Base-by-base conservation (phyloP, 2,888 invertebrate genomes). In the Parnassius mnemosyne region DNA sequence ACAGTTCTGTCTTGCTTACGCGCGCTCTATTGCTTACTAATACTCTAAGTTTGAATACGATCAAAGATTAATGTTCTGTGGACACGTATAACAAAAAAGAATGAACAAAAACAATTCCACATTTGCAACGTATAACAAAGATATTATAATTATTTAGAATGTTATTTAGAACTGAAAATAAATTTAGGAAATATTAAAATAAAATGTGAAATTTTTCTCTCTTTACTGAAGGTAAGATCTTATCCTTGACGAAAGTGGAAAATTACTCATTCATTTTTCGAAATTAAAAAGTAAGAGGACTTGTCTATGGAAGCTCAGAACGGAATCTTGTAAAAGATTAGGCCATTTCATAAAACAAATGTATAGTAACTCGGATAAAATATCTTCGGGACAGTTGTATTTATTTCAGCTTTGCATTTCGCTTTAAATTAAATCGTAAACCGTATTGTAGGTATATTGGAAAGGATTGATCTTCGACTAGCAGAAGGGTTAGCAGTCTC, bases 291-390 rank as follows among this genome's bases (percentile, higher is more conserved):
- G 78, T 83, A 80, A 72, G 76, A 68, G 70, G 76, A 73, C 71
- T 89, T 90, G 90, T 91, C 90, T 91, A 91, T 91, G 91, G 85
- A 84, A 88, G 81, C 84, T 88, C 89, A 89, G 91, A 91, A 91
- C 89, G 88, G 89, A 91, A 92, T 92, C 92, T 92, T 91, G 91
- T 89, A 92, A 91, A 89, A 92, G 92, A 92, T 89, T 92, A 92
- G 92, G 92, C 92, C 92, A 92, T 92, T 92, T 91, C 92, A 91
- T 92, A 90, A 89, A 92, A 92, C 91, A 92, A 91, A 92, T 91
- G 91, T 92, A 90, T 92, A 92, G 92, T 91, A 89, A 87, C 90
- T 92, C 88, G 89, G 91, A 91, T 89, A 91, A 92, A 91, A 88
- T 89, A 89, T 89, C 86, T 86, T 89, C 89, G 85, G 88, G 89